Evolutionary conservation across 2,888 invertebrate genomes (phyloP).

Genomic region (Melanchra persicariae): DNA sequence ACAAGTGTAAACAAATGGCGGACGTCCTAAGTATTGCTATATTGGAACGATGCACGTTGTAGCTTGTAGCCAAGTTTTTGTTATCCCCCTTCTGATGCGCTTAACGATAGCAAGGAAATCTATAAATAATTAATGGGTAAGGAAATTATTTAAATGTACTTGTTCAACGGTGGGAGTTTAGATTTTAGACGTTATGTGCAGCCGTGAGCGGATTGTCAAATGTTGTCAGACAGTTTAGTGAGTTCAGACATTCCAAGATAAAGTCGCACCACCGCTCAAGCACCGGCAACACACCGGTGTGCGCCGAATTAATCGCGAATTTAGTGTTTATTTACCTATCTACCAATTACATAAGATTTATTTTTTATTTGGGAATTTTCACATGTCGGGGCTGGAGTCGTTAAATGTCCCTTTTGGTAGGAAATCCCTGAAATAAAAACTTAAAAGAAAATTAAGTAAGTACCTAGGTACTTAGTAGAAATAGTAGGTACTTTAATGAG

Average conservation of each 20-base stretch:
- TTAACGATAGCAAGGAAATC: conserved; percentile 56
- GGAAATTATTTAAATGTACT: conserved; percentile 45
- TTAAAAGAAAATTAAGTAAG: neutral
- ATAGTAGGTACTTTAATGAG: neutral
- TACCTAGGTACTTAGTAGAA: neutral
- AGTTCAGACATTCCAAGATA: no score
- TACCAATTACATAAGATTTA: no score
- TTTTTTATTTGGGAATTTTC: no score
- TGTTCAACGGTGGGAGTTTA: conserved; percentile 15
- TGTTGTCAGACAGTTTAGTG: neutral
- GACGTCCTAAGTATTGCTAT: conserved; percentile 54
- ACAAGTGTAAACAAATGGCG: conserved; percentile 66
- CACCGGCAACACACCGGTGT: no score
- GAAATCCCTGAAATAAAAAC: neutral
- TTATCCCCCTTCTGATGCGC: conserved; percentile 55
- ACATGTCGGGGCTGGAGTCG: no score
- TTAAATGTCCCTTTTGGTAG: neutral
- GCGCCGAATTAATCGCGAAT: no score
- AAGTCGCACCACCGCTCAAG: no score
- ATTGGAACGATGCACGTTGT: conserved; percentile 44
- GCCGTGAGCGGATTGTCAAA: neutral
- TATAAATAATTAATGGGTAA: conserved; percentile 59
- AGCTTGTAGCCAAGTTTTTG: conserved; percentile 49
- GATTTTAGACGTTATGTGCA: conserved; percentile 27
- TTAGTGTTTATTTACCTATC: no score